Base-by-base conservation (phyloP, 30 jellyfish, hydroid and myxozoan genomes). In the Mastigias papua region DNA sequence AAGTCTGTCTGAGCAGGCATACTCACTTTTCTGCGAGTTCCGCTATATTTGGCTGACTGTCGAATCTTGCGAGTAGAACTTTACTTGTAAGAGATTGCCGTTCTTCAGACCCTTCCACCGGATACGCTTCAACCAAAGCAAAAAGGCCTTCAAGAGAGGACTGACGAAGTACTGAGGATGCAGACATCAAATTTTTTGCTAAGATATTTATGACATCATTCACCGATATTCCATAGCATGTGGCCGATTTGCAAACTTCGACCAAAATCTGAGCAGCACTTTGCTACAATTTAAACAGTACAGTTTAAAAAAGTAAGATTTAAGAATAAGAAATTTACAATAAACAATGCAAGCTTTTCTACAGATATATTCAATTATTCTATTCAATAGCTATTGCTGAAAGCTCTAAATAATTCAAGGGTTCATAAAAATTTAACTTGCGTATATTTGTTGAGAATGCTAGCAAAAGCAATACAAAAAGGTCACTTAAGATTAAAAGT, bases 191-290 rank as follows among this genome's bases (percentile, higher is more conserved):
- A 76, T 93, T 88, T 32, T 62, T 29, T 25, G 84, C 33, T 23
- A 93, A 84, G 25, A 90, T 15, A 17, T 35, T 78, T 11, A 88
- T 58, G 71, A 79, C 48, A 72, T 69, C 96, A 51, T 35, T 73
- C 2, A 68, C 76, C 19, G 88, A 90, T 16, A 31, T 49, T 1
- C 83, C 98, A 46, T 91, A 33, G 34, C 95, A 96, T 37, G 78
- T 84, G 30, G 84, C 93, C 20, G 97, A 76, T 62, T 84, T 88
- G 93, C 98, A 93, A 21, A 93, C 96, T 70, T 88, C 97, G n/a
- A 78, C 96, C 65, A 93, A 32, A 27, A 78, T 87, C 27, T 84
- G 66, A 23, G 87, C 87, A 16, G 98, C 98, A 51, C 64, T 66
- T 42, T 83, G 87, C 92, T 93, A 92, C 4, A 49, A 57, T 22